Evolutionary conservation across 2,797 vertebrate genomes (phyloP).

Genomic region (Amniataba percoides): DNA sequence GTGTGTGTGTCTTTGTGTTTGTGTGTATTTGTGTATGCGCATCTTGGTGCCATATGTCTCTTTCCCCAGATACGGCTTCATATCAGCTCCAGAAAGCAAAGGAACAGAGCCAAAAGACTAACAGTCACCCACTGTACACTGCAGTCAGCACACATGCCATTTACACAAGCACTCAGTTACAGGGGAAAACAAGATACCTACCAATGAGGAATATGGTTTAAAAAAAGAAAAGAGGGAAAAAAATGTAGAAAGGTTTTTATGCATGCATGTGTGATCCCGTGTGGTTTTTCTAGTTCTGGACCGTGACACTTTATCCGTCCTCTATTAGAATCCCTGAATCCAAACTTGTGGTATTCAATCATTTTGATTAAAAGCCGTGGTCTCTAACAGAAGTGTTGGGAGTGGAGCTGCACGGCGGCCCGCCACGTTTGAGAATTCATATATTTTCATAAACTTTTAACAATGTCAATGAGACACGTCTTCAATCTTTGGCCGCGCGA

Average conservation of each 20-base stretch:
- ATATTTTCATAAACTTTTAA: constrained; percentile 99
- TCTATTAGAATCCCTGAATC: constrained; percentile 93
- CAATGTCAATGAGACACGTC: constrained; percentile 97
- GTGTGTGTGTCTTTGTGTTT: constrained; percentile 41
- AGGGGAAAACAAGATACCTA: constrained; percentile 64
- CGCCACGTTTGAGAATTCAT: constrained; percentile 98
- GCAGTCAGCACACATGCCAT: constrained; percentile 69
- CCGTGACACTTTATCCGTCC: constrained; percentile 84
- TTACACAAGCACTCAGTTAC: constrained; percentile 81
- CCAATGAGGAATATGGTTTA: constrained; percentile 74
- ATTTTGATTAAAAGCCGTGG: constrained; percentile 99
- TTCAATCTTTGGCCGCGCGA: constrained; percentile 98
- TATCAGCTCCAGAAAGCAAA: constrained; percentile 89
- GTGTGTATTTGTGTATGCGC: constrained; percentile 10
- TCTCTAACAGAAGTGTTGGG: constrained; percentile 98
- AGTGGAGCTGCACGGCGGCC: constrained; percentile 93
- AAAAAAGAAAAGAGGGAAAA: constrained; percentile 26
- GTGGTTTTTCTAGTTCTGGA: constrained; percentile 79
- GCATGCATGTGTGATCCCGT: constrained; percentile 82
- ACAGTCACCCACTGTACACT: constrained; percentile 78
- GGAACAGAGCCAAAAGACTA: constrained; percentile 89
- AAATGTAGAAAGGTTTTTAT: constrained; percentile 71
- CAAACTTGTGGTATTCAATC: constrained; percentile 99
- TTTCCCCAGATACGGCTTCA: constrained; percentile 89
- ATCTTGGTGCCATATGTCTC: constrained; percentile 91